Evolutionary conservation across 2,797 vertebrate genomes (phyloP).

Genomic region (Acanthurus leucopareius): DNA sequence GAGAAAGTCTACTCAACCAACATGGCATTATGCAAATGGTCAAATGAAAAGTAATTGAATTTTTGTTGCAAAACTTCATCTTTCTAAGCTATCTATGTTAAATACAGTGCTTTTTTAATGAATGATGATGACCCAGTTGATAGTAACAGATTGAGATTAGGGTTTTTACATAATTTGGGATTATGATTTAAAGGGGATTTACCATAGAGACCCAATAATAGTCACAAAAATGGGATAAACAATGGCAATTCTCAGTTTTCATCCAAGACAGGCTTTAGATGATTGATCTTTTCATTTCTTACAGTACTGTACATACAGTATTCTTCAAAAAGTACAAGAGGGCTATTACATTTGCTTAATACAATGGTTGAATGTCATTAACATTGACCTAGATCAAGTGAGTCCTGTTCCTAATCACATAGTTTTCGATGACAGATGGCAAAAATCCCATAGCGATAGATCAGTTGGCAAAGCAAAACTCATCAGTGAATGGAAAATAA

Average conservation of each 20-base stretch:
- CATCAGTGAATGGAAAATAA: constrained; percentile 52
- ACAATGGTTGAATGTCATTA: constrained; percentile 30
- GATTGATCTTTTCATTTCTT: constrained; percentile 14
- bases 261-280: constrained; percentile 8
- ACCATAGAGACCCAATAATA: constrained; percentile 35
- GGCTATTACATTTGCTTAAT: constrained; percentile 24
- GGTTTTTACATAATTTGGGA: constrained; percentile 73
- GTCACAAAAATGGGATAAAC: constrained; percentile 29
- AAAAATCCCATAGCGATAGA: constrained; percentile 61
- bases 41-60: constrained; percentile 17
- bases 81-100: constrained; percentile 33
- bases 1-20: constrained; percentile 35
- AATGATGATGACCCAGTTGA: constrained; percentile 69
- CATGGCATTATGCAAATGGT: constrained; percentile 18
- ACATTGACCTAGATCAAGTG: constrained; percentile 28
- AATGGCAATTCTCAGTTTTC: constrained; percentile 19
- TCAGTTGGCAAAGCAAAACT: constrained; percentile 42
- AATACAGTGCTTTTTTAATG: constrained; percentile 46
- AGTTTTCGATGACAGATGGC: constrained; percentile 63
- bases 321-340: constrained; percentile 9
- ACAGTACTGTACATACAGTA: constrained; percentile 1
- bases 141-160: constrained; percentile 75
- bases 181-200: constrained; percentile 65
- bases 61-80: constrained; percentile 8
- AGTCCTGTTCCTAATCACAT: constrained; percentile 22